phyloP scores from a whole-genome alignment of 2,113 vertebrate genomes.

The Vireo altiloquus region DNA sequence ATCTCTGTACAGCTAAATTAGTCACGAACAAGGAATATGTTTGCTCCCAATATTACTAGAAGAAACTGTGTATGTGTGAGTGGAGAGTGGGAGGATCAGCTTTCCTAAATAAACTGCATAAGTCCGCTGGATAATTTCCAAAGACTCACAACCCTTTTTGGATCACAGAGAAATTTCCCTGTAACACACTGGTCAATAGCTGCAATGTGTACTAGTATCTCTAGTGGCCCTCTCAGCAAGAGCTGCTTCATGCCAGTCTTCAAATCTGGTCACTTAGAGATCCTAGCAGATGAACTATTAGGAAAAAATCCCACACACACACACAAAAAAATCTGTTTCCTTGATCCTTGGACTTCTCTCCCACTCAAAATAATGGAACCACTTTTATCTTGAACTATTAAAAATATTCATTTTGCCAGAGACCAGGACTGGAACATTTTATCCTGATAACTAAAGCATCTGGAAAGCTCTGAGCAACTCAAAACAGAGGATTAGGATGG shows the following conservation, averaged over 20 bases:
- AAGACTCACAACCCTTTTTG: not conserved
- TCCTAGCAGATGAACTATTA: not conserved
- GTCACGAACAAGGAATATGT: not conserved
- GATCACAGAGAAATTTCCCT: not conserved
- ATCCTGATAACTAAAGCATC: conserved; percentile 27
- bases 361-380: not conserved
- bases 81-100: not conserved
- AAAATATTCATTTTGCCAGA: conserved; percentile 28
- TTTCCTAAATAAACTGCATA: not conserved
- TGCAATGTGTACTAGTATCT: not conserved
- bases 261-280: not conserved
- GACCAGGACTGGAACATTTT: conserved; percentile 37
- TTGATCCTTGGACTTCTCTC: not conserved
- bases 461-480: not conserved
- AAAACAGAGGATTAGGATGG: not conserved
- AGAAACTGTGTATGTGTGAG: not conserved
- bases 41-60: not conserved
- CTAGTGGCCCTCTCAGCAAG: not conserved
- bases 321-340: not conserved
- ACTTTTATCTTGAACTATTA: conserved; percentile 11
- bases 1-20: not conserved
- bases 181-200: not conserved
- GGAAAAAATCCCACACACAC: not conserved
- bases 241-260: not conserved
- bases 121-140: not conserved